Evolutionary conservation across 2,888 invertebrate genomes (phyloP).

Genomic region (Cataglyphis cursor): DNA sequence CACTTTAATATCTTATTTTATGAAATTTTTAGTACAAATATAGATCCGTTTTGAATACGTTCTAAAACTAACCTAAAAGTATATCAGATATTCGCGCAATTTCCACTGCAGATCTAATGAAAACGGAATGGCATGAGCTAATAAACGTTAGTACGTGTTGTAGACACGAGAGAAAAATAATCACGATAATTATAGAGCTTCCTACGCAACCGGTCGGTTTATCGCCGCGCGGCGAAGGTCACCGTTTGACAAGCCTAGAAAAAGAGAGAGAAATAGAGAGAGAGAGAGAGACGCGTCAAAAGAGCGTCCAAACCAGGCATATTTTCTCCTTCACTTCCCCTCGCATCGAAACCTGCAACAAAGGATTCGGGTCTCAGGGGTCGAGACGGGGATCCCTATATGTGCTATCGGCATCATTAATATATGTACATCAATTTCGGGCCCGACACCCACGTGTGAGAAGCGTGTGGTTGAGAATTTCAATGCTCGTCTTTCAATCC

Average conservation of each 20-base stretch:
- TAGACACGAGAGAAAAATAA: constrained; percentile 45
- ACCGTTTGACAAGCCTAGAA: constrained; percentile 24
- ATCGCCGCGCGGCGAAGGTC: constrained; percentile 36
- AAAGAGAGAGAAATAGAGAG: not conserved
- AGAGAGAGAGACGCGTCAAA: not conserved
- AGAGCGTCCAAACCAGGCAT: constrained; percentile 7
- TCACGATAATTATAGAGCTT: constrained; percentile 49
- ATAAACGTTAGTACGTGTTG: constrained; percentile 37
- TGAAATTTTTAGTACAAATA: not conserved
- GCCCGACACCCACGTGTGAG: constrained; percentile 62
- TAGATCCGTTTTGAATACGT: not conserved
- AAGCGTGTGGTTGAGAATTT: constrained; percentile 62
- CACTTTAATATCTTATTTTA: not conserved
- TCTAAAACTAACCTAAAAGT: not conserved
- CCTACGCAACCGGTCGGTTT: constrained; percentile 44
- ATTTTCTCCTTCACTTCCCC: constrained; percentile 15
- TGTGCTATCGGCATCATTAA: constrained; percentile 69
- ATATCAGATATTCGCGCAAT: not conserved
- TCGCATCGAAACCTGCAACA: constrained; percentile 33
- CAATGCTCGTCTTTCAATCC: constrained; percentile 58
- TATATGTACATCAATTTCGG: constrained; percentile 75
- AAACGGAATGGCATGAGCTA: constrained; percentile 25
- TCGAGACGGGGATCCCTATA: constrained; percentile 45
- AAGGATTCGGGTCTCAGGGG: constrained; percentile 41
- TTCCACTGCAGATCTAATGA: not conserved